A percentile compares a stretch with the other conserved stretches of the same genome.
Conservation (phyloP, 2,113 vertebrate species). For the Sylvietta virens region DNA sequence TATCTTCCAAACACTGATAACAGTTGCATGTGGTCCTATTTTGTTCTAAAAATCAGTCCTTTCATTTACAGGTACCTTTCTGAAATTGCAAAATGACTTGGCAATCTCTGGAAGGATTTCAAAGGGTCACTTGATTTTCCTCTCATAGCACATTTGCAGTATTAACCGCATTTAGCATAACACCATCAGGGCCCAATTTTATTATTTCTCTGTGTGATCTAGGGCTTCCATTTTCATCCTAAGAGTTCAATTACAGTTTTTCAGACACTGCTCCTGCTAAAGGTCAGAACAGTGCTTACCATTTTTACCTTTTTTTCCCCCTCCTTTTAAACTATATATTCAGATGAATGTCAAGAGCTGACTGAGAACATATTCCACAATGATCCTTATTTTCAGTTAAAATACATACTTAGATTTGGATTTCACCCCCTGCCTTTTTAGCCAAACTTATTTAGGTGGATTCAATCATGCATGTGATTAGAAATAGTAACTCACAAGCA, state of each 20-base stretch:
- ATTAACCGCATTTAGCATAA: constrained; percentile 24
- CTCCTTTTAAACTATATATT: constrained; percentile 36
- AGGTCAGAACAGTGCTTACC: constrained; percentile 17
- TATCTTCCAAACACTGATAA: background rate
- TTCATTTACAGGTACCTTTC: background rate
- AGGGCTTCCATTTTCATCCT: constrained; percentile 55
- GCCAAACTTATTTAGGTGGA: constrained; percentile 66
- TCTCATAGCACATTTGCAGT: background rate
- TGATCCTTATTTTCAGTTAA: constrained; percentile 70
- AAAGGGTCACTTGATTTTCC: constrained; percentile 17
- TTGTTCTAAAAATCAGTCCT: background rate
- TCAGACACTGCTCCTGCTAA: constrained; percentile 5
- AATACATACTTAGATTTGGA: constrained; percentile 67
- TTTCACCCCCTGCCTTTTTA: constrained; percentile 69
- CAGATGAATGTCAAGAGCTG: constrained; percentile 43
- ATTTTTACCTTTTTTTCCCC: background rate
- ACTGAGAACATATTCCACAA: constrained; percentile 57
- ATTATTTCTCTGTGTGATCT: constrained; percentile 30
- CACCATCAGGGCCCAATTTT: background rate
- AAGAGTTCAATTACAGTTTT: constrained; percentile 44
- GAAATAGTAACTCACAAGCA: constrained; percentile 73
- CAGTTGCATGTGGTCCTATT: background rate
- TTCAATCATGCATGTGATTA: constrained; percentile 73
- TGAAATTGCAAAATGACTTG: constrained; percentile 34
- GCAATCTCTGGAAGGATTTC: constrained; percentile 19